A percentile compares a stretch with the other conserved stretches of the same genome.
These are phyloP conservation scores for Psittacus erithacus DNA, from an alignment of 2,113 vertebrate genomes.

Conservation along the genomic window DNA sequence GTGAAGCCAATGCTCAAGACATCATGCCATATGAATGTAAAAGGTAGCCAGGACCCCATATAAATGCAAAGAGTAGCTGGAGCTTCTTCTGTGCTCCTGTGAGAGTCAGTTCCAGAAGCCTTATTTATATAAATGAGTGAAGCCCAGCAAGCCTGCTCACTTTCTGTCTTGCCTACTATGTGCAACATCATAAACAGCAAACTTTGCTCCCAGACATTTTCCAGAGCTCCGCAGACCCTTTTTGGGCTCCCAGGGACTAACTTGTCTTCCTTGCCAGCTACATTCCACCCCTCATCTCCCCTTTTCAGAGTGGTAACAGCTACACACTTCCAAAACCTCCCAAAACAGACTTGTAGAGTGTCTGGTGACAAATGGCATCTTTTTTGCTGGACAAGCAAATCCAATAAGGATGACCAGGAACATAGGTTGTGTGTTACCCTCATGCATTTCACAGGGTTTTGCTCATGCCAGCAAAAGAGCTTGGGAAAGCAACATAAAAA, in stretches of 20 bases:
- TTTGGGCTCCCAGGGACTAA: background rate
- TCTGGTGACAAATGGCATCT: background rate
- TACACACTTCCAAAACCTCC: background rate
- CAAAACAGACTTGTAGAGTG: background rate
- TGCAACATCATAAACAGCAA: background rate
- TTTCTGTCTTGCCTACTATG: background rate
- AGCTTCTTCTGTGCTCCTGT: background rate
- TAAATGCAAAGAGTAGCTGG: background rate
- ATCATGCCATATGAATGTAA: background rate
- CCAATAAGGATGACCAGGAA: background rate
- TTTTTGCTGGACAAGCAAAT: background rate
- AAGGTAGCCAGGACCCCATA: background rate
- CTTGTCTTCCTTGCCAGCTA: background rate
- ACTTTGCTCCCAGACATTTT: conserved; percentile 29
- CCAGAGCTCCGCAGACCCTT: background rate
- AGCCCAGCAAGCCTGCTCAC: background rate
- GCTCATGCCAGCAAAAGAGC: background rate
- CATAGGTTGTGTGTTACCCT: background rate
- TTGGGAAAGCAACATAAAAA: background rate
- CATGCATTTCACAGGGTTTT: background rate
- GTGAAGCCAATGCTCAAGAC: background rate
- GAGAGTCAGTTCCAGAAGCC: background rate
- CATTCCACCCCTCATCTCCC: background rate
- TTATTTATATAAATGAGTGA: background rate
- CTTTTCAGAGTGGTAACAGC: background rate